Percentiles rank a stretch among this genome's conserved stretches.
These are phyloP conservation scores for Ectemnius continuus DNA, from an alignment of 2,888 invertebrate species.

Conservation along the genomic window DNA sequence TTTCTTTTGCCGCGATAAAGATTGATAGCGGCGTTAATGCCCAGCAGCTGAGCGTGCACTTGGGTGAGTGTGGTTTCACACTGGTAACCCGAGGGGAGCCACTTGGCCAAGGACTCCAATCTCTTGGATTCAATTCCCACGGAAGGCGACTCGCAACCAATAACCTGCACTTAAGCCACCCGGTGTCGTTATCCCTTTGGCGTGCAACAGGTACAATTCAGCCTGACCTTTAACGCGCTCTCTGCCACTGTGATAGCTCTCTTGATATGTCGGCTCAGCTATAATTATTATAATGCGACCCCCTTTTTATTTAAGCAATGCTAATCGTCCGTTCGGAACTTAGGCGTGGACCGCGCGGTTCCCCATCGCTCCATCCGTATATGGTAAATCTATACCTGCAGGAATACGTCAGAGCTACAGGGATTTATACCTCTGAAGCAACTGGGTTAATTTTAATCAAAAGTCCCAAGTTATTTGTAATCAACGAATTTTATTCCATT, in stretches of 20 bases:
- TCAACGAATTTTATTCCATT: too few species aligned
- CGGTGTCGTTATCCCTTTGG: conserved; percentile 51
- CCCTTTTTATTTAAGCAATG: too few species aligned
- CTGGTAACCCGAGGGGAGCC: conserved; percentile 46
- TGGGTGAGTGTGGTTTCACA: conserved; percentile 19
- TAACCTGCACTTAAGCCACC: conserved; percentile 37
- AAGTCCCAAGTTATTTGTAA: too few species aligned
- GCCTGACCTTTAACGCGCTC: conserved; percentile 43
- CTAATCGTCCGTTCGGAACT: too few species aligned
- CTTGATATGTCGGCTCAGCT: too few species aligned
- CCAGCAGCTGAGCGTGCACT: conserved; percentile 22
- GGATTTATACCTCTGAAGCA: too few species aligned
- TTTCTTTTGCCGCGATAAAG: conserved; percentile 22
- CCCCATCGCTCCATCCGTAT: too few species aligned
- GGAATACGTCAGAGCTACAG: too few species aligned
- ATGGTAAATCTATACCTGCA: too few species aligned
- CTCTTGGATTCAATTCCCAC: conserved; percentile 62
- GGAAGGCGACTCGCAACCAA: conserved; percentile 35
- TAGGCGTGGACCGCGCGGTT: too few species aligned
- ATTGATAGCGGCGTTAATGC: conserved; percentile 23
- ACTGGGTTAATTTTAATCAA: too few species aligned
- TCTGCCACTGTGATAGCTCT: neutral
- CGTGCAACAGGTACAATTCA: conserved; percentile 51
- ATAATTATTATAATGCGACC: too few species aligned
- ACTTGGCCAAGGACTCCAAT: conserved; percentile 64